Percentiles rank a stretch among this genome's conserved stretches.
phyloP scores from a whole-genome alignment of 2,113 vertebrate genomes.

The Sphaerodactylus townsendi region DNA sequence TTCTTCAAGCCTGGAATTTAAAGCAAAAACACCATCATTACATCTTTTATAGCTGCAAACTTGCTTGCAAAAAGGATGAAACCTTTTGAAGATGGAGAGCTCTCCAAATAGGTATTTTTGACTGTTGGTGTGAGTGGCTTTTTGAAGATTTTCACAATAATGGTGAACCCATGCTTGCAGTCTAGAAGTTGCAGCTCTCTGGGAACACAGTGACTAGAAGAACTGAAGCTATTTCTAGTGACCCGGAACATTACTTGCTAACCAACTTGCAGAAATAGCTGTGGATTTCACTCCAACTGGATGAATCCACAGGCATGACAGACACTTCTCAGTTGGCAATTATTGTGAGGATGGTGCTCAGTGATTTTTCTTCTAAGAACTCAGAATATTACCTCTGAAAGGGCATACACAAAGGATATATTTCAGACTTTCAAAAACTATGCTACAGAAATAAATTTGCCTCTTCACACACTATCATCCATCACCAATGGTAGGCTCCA shows the following conservation, averaged over 20 bases:
- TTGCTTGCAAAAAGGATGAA: background rate
- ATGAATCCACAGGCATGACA: background rate
- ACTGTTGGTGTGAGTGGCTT: background rate
- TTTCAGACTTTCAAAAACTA: background rate
- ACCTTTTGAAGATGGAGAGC: background rate
- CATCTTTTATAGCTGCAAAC: background rate
- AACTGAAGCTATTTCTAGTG: background rate
- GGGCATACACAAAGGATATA: background rate
- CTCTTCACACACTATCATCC: background rate
- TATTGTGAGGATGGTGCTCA: background rate
- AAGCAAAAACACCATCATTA: background rate
- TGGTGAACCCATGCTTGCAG: background rate
- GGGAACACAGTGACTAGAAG: background rate
- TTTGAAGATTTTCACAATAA: conserved; percentile 10
- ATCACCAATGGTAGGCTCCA: background rate
- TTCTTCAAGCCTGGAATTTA: background rate
- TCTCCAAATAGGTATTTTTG: background rate
- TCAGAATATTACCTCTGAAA: background rate
- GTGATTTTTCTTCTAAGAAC: background rate
- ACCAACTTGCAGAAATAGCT: background rate
- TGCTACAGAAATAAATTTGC: background rate
- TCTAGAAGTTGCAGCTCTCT: background rate
- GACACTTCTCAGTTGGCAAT: background rate
- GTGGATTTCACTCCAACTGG: background rate
- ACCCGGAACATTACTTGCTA: background rate